phyloP scores from a whole-genome alignment of 92 coral and sea anemone genomes.

The Nematostella vectensis region DNA sequence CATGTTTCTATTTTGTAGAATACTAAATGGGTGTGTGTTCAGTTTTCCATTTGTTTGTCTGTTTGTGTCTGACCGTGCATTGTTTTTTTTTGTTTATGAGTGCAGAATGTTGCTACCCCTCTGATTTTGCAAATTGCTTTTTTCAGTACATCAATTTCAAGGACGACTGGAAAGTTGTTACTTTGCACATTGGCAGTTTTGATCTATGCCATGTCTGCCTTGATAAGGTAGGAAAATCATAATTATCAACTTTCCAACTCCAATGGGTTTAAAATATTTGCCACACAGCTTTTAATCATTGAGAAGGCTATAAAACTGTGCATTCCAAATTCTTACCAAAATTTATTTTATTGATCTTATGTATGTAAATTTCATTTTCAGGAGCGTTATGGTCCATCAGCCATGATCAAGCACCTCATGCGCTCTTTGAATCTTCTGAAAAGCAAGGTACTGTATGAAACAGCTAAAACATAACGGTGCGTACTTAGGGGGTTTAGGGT shows the following conservation, averaged over 20 bases:
- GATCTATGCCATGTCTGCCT: constrained; percentile 78
- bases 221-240: constrained; percentile 28
- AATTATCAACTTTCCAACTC: too few species aligned
- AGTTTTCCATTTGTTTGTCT: too few species aligned
- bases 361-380: constrained; percentile 7
- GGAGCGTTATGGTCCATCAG: constrained; percentile 43
- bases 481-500: too few species aligned
- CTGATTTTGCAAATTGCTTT: too few species aligned
- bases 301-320: too few species aligned
- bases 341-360: neutral
- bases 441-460: constrained; percentile 32
- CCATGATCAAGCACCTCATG: constrained; percentile 70
- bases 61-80: too few species aligned
- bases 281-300: neutral
- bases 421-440: constrained; percentile 54
- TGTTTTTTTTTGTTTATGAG: too few species aligned
- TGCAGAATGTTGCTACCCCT: too few species aligned
- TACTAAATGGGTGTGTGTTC: too few species aligned
- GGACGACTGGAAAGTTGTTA: constrained; percentile 88
- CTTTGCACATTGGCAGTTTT: constrained; percentile 69
- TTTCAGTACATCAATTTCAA: constrained; percentile 47
- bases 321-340: too few species aligned
- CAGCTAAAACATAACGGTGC: neutral
- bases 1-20: too few species aligned
- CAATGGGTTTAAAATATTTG: neutral